These are phyloP conservation scores for Sepioteuthis lessoniana DNA, from an alignment of 2,888 invertebrate genomes.

Conservation along the genomic window DNA sequence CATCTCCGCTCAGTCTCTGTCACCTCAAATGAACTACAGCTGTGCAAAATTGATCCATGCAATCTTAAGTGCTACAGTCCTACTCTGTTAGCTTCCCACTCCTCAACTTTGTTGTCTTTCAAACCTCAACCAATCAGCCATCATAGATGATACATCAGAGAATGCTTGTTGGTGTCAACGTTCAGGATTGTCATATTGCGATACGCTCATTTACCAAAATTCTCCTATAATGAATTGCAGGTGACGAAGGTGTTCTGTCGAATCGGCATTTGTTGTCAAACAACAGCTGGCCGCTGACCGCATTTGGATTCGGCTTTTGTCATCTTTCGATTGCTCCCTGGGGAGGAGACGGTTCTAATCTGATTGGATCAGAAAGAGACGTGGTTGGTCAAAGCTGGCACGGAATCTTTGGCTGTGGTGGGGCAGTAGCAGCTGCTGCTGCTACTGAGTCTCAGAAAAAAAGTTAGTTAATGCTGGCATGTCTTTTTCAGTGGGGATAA, in stretches of 20 bases:
- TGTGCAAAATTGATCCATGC: slow-evolving; percentile 35
- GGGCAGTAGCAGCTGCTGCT: background rate
- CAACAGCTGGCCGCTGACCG: slow-evolving; percentile 35
- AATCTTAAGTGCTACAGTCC: background rate
- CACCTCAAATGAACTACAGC: background rate
- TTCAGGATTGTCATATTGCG: background rate
- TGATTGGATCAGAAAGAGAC: background rate
- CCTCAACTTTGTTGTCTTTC: background rate
- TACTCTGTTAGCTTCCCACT: background rate
- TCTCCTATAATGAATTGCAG: background rate
- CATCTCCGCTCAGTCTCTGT: background rate
- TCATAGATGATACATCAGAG: background rate
- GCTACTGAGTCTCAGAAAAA: too few relatives aligned
- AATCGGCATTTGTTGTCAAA: background rate
- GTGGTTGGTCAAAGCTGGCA: background rate
- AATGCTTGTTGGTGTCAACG: background rate
- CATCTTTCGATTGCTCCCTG: background rate
- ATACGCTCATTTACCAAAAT: background rate
- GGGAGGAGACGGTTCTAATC: background rate
- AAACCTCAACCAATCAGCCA: background rate
- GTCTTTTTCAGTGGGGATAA: background rate
- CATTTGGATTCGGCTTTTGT: background rate
- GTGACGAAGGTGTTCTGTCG: slow-evolving; percentile 14
- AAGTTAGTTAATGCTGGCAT: background rate
- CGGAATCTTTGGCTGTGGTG: background rate